Percentiles rank a stretch among this genome's conserved stretches.
Conservation (phyloP, 2,113 vertebrate species). For the Bungarus multicinctus region DNA sequence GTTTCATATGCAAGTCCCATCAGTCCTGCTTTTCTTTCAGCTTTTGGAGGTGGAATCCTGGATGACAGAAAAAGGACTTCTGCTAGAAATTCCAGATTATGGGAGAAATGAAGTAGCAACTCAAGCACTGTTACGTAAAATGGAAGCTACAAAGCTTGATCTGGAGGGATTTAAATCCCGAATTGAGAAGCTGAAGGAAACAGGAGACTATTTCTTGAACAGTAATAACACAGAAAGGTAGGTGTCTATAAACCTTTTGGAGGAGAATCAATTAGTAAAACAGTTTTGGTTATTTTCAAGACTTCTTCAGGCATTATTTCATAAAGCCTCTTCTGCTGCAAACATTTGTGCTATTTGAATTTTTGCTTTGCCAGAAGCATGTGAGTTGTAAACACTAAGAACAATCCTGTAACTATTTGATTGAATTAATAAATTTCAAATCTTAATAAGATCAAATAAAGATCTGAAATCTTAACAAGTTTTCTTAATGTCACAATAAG, state of each 20-base stretch:
- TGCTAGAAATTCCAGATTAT: constrained; percentile 73
- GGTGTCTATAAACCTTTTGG: not conserved
- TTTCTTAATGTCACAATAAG: not conserved
- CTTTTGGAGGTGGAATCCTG: constrained; percentile 81
- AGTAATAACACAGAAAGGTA: constrained; percentile 78
- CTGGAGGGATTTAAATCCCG: constrained; percentile 71
- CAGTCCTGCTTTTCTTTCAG: constrained; percentile 59
- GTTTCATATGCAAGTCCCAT: not conserved
- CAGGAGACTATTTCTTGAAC: constrained; percentile 67
- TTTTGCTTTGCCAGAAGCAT: not conserved
- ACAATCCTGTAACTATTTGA: not conserved
- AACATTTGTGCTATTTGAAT: not conserved
- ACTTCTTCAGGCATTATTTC: not conserved
- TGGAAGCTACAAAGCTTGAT: constrained; percentile 79
- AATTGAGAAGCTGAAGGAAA: constrained; percentile 71
- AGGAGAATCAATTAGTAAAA: not conserved
- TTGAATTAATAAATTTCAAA: not conserved
- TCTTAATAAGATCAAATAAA: not conserved
- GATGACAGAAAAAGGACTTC: constrained; percentile 71
- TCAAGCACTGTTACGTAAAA: constrained; percentile 70
- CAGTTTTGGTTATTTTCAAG: not conserved
- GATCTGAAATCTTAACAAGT: not conserved
- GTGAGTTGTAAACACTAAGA: not conserved
- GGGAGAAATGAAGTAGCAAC: constrained; percentile 80
- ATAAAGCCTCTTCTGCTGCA: not conserved